Evolutionary conservation across 1,140 invertebrate species (phyloP).

Genomic region (Ceratitis capitata): DNA sequence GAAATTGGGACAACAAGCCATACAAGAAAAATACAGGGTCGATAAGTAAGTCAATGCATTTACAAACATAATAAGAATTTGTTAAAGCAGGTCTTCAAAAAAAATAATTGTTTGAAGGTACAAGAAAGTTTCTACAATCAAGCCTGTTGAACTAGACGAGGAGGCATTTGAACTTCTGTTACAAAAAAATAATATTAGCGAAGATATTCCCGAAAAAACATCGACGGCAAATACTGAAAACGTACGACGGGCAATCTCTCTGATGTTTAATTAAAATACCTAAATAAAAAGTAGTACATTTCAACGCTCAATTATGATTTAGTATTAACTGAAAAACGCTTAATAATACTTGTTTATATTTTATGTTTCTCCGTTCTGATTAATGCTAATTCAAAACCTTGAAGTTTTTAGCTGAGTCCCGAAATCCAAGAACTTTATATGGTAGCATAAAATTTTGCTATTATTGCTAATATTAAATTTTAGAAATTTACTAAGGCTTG

Average conservation of each 20-base stretch:
- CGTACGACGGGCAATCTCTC: conserved; percentile 37
- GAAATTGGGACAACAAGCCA: conserved; percentile 79
- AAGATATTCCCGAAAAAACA: conserved; percentile 39
- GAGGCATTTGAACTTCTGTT: conserved; percentile 50
- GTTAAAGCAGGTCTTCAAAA: neutral
- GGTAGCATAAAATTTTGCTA: too few species aligned
- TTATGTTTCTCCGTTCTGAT: neutral
- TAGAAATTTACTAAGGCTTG: too few species aligned
- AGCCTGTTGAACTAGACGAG: conserved; percentile 49
- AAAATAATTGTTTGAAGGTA: conserved; percentile 47
- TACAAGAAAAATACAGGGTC: conserved; percentile 84
- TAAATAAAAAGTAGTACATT: neutral
- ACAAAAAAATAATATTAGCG: conserved; percentile 46
- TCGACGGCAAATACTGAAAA: conserved; percentile 35
- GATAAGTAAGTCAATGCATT: conserved; percentile 70
- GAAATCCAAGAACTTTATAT: too few species aligned
- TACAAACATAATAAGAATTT: neutral
- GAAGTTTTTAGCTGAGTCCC: too few species aligned
- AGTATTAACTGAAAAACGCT: conserved; percentile 10
- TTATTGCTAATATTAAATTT: too few species aligned
- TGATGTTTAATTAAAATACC: conserved; percentile 33
- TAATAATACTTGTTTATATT: neutral
- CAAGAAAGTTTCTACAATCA: conserved; percentile 54
- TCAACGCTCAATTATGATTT: neutral
- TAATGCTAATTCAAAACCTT: neutral